Evolutionary conservation across 2,888 invertebrate species (phyloP).

Genomic region (Dicyrtoma fusca): DNA sequence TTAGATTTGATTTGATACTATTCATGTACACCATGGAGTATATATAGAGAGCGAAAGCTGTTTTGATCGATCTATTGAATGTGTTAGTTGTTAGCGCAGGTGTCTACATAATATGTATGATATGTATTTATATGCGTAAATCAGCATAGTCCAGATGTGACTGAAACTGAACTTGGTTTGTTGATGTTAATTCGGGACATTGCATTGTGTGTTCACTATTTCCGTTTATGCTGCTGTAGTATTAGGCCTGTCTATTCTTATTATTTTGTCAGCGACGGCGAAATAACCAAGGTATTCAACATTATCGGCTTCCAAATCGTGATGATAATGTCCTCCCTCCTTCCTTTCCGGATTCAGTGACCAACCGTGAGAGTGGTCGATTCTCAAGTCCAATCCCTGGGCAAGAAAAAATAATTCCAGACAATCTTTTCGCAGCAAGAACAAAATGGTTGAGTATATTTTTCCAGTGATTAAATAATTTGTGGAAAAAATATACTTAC

Average conservation of each 20-base stretch:
- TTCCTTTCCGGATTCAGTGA: constrained; percentile 76
- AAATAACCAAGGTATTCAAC: constrained; percentile 91
- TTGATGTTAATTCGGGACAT: too few relatives aligned
- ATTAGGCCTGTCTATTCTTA: constrained; percentile 75
- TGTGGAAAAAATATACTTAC: constrained; percentile 62
- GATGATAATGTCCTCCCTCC: constrained; percentile 95
- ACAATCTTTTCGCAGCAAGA: not conserved
- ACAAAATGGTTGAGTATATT: not conserved
- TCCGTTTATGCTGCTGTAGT: constrained; percentile 65
- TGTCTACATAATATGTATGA: too few relatives aligned
- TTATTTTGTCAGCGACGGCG: constrained; percentile 72
- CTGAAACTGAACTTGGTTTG: too few relatives aligned
- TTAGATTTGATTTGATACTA: too few relatives aligned
- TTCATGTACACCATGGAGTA: too few relatives aligned
- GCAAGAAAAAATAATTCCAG: constrained; percentile 37
- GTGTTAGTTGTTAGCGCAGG: too few relatives aligned
- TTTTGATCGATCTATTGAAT: too few relatives aligned
- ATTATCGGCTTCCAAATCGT: constrained; percentile 85
- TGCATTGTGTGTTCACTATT: constrained; percentile 60
- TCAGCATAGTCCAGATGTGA: too few relatives aligned
- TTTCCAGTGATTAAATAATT: not conserved
- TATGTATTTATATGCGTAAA: too few relatives aligned
- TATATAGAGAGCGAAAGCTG: too few relatives aligned
- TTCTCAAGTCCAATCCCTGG: constrained; percentile 83
- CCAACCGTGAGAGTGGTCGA: constrained; percentile 88